A percentile compares a stretch with the other conserved stretches of the same genome.
Evolutionary conservation across 2,888 invertebrate genomes (phyloP).

Genomic region (Lasioglossum marginatum): DNA sequence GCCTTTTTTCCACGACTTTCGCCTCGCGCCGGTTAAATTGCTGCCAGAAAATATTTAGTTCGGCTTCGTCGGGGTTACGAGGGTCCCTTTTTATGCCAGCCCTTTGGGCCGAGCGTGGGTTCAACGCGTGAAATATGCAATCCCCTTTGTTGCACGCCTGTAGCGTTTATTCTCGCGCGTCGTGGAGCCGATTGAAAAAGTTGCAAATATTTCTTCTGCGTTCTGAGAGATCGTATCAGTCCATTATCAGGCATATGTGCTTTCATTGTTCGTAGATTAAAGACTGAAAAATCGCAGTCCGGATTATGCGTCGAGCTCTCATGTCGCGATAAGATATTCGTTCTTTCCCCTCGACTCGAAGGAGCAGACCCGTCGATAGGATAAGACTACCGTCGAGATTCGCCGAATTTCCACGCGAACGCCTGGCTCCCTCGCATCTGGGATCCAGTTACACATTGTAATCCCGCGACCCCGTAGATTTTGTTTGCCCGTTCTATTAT

Average conservation of each 20-base stretch:
- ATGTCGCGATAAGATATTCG: neutral
- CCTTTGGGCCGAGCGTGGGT: neutral
- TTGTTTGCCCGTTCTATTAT: slow-evolving; percentile 61
- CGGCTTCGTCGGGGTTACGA: neutral
- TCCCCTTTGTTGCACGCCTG: neutral
- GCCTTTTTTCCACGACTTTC: slow-evolving; percentile 29
- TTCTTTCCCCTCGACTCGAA: neutral
- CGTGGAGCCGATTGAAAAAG: neutral
- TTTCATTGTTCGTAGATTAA: neutral
- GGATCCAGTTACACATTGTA: slow-evolving; percentile 51
- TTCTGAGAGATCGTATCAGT: neutral
- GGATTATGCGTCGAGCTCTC: neutral
- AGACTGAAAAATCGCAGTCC: neutral
- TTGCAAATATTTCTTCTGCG: neutral
- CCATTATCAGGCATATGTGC: neutral
- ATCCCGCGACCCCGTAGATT: slow-evolving; percentile 49
- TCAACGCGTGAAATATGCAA: neutral
- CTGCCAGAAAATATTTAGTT: neutral
- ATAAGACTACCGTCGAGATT: neutral
- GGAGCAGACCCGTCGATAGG: neutral
- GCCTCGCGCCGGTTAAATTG: neutral
- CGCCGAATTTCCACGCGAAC: neutral
- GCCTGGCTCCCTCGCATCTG: slow-evolving; percentile 3
- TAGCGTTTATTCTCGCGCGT: neutral
- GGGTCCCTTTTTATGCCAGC: neutral